A percentile compares a stretch with the other conserved stretches of the same genome.
phyloP scores from a whole-genome alignment of 2,113 vertebrate genomes.

The Cinclus mexicanus region DNA sequence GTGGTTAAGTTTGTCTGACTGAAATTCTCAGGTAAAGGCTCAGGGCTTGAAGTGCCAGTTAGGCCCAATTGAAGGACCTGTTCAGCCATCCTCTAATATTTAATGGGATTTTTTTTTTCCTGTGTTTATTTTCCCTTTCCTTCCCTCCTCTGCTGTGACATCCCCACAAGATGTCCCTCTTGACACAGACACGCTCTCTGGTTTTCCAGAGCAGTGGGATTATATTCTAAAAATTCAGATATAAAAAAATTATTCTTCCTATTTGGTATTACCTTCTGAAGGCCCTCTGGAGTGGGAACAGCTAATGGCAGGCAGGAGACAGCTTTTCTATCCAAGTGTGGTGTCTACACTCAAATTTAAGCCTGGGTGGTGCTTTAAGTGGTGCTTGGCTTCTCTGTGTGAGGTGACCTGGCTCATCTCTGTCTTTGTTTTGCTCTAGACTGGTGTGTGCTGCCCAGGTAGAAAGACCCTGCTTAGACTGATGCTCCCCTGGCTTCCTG shows the following conservation, averaged over 20 bases:
- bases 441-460: not conserved
- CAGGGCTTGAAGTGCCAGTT: not conserved
- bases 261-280: not conserved
- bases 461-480: constrained; percentile 32
- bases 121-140: not conserved
- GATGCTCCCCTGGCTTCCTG: not conserved
- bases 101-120: not conserved
- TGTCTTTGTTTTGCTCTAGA: not conserved
- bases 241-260: not conserved
- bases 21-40: not conserved
- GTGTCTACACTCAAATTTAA: not conserved
- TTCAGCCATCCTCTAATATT: not conserved
- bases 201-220: not conserved
- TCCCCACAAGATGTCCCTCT: constrained; percentile 62
- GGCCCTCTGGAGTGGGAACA: not conserved
- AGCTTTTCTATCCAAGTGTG: not conserved
- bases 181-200: not conserved
- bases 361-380: constrained; percentile 35
- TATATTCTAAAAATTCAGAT: not conserved
- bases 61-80: not conserved
- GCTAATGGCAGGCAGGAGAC: not conserved
- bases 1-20: not conserved
- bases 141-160: not conserved
- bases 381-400: constrained; percentile 64
- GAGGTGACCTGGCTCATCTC: constrained; percentile 35